These are phyloP conservation scores for Neelides sp. DNA, from an alignment of 1,140 invertebrate genomes.

Conservation along the genomic window DNA sequence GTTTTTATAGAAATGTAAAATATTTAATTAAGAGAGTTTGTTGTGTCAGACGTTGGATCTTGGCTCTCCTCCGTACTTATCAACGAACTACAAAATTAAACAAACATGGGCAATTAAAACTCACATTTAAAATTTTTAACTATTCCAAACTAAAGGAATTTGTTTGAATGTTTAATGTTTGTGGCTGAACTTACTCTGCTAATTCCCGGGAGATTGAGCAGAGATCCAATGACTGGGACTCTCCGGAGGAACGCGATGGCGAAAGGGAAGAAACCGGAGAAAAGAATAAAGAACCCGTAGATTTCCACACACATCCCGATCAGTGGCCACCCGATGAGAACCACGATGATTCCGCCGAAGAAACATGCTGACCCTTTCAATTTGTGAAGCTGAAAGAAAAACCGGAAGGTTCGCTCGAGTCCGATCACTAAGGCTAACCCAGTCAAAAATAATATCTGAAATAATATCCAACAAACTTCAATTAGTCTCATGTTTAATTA, in stretches of 20 bases:
- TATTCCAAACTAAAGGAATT: no score
- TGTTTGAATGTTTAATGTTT: no score
- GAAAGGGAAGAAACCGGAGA: conserved; percentile 52
- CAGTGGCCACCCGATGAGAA: conserved; percentile 90
- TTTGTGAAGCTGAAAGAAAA: conserved; percentile 98
- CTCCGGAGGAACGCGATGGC: conserved; percentile 50
- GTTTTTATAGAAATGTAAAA: background rate
- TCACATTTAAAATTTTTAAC: no score
- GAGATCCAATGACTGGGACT: conserved; percentile 47
- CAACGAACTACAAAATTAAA: conserved; percentile 25
- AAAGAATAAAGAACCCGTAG: conserved; percentile 70
- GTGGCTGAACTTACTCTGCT: conserved; percentile 43
- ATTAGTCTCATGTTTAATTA: background rate
- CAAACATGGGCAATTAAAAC: no score
- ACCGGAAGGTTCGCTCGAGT: conserved; percentile 83
- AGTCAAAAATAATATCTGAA: conserved; percentile 83
- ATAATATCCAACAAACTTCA: conserved; percentile 16
- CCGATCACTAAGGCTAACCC: conserved; percentile 95
- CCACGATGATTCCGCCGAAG: conserved; percentile 85
- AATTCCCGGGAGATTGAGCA: conserved; percentile 48
- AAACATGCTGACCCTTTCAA: conserved; percentile 81
- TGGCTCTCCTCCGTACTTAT: conserved; percentile 25
- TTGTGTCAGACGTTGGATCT: conserved; percentile 28
- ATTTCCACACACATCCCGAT: conserved; percentile 92
- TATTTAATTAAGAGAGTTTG: background rate